Base-by-base conservation (phyloP, 1,140 invertebrate genomes). In the Aphaenogaster floridana region DNA sequence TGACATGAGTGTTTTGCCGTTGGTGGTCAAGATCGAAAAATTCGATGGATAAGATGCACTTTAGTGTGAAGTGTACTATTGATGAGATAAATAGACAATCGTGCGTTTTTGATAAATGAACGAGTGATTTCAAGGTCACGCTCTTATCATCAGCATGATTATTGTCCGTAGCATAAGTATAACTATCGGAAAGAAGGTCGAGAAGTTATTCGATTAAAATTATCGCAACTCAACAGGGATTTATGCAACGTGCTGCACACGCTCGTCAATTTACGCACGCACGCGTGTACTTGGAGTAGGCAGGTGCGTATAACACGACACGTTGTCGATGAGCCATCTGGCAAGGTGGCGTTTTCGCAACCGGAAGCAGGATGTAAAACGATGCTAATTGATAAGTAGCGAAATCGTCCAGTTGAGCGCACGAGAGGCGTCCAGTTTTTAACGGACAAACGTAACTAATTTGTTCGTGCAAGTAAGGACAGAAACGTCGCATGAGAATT, bases 271-370 rank as follows among this genome's bases (percentile, higher is more conserved):
- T 54, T 45, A 28, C 45, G 21, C 36, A 39, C 15, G 68, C 42
- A 45, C 57, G 86, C 59, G 68, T 36, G 59, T 39, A 11, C 39
- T 39, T 21, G 74, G 61, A 71, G 69, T 8, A 72, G 83, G 88
- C 91, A 93, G 92, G 92, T 92, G 93, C 86, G 79, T 86, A 89
- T 93, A 93, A 92, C 89, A 89, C 89, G 89, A 90, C 88, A 90
- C 89, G 85, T 78, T 68, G 63, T 85, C 57, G 63, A 63, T 17
- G 89, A 91, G 90, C 92, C 92, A 94, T 93, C 90, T 93, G 91
- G 90, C 83, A 88, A 86, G 86, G 87, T 91, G 78, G 88, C 88
- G 84, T 86, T 89, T 83, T 68, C 69, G 17, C 50, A 66, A 52
- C 88, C 78, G 92, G 92, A 94, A 94, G 90, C 88, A 83, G 90